Conservation (phyloP, 2,888 invertebrate genomes). For the Drosophila nigricruria region DNA sequence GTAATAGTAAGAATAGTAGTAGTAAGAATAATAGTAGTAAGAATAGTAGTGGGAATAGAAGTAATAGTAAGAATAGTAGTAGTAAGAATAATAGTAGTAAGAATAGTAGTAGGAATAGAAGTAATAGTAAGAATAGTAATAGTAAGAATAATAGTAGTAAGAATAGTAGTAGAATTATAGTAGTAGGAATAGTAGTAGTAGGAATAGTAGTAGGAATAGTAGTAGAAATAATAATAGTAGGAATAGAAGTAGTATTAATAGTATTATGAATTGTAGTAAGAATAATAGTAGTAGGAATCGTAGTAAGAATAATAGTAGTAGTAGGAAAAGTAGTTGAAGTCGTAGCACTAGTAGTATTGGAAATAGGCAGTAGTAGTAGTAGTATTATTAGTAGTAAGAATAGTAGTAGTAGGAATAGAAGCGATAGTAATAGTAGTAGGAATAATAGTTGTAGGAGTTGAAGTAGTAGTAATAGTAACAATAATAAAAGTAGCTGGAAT, state of each 20-base stretch:
- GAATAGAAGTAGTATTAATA: background rate
- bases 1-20: background rate
- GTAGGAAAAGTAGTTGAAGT: background rate
- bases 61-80: background rate
- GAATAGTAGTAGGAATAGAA: background rate
- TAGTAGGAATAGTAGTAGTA: background rate
- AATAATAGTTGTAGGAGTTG: too few species aligned
- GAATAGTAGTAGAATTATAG: background rate
- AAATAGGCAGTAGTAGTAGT: background rate
- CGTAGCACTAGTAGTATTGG: too few species aligned
- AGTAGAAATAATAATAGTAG: background rate
- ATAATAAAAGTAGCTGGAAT: background rate
- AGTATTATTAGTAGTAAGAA: too few species aligned
- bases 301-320: background rate
- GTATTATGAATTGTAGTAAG: too few species aligned
- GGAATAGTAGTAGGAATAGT: background rate
- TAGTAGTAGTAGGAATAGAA: background rate
- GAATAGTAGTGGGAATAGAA: background rate
- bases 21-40: background rate
- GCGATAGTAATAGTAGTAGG: background rate
- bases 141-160: background rate
- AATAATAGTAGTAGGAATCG: background rate
- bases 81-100: background rate
- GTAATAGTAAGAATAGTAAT: background rate
- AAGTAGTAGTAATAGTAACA: background rate